Conservation (phyloP, 2,113 vertebrate species). For the Dunckerocampus dactyliophorus region DNA sequence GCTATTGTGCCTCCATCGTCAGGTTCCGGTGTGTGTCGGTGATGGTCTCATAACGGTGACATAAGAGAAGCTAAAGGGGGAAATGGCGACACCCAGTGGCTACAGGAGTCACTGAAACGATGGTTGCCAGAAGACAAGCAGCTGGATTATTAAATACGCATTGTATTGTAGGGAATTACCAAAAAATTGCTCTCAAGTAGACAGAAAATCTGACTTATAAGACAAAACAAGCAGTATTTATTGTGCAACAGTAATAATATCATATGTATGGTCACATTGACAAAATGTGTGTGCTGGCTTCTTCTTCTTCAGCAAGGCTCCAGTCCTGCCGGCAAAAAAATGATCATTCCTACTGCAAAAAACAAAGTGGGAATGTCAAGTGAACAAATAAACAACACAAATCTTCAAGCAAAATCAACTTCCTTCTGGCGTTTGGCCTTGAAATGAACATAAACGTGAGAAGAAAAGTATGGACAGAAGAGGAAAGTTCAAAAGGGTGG, state of each 20-base stretch:
- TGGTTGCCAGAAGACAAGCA: background rate
- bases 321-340: constrained; percentile 3
- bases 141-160: no score
- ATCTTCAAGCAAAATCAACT: no score
- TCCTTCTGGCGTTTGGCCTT: background rate
- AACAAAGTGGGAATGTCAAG: constrained; percentile 3
- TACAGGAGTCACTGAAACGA: background rate
- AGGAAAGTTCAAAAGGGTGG: constrained; percentile 11
- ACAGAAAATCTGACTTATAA: background rate
- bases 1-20: constrained; percentile 7
- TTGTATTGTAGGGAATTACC: no score
- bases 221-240: constrained; percentile 40
- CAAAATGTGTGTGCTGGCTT: no score
- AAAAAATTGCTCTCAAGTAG: no score
- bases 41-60: constrained; percentile 5
- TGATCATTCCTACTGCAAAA: constrained; percentile 12
- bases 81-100: constrained; percentile 35
- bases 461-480: background rate
- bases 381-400: no score
- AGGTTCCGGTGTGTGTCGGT: background rate
- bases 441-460: constrained; percentile 16
- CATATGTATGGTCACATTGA: background rate
- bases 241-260: constrained; percentile 50
- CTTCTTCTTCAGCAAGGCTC: background rate
- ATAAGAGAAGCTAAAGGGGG: constrained; percentile 2